A percentile compares a stretch with the other conserved stretches of the same genome.
Evolutionary conservation across 2,888 invertebrate species (phyloP).

Genomic region (Chymomyza caudatula): DNA sequence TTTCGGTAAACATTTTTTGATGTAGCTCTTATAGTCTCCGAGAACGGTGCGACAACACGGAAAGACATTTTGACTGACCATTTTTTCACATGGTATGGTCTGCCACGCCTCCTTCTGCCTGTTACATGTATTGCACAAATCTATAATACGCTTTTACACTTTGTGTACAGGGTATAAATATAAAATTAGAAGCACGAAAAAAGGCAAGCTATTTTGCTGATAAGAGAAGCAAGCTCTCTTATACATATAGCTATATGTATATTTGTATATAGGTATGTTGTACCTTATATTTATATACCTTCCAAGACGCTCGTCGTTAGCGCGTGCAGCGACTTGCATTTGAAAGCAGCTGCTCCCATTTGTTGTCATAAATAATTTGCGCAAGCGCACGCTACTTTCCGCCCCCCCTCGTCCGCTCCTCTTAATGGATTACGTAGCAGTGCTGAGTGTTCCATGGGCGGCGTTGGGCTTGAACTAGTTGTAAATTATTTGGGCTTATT

Average conservation of each 20-base stretch:
- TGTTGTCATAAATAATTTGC: conserved; percentile 44
- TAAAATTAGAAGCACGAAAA: conserved; percentile 42
- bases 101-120: no score
- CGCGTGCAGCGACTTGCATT: conserved; percentile 21
- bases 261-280: not conserved
- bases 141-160: no score
- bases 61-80: no score
- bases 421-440: not conserved
- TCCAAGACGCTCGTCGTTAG: conserved; percentile 19
- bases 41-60: no score
- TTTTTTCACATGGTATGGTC: no score
- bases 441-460: not conserved
- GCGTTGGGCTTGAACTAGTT: not conserved
- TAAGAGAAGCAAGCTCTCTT: conserved; percentile 30
- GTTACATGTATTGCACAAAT: no score
- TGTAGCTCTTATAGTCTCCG: no score
- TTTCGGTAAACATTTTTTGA: no score
- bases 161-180: no score
- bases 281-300: not conserved
- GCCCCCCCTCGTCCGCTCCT: conserved; percentile 20
- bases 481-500: conserved; percentile 16
- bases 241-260: not conserved
- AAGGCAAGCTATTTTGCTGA: conserved; percentile 36
- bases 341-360: not conserved
- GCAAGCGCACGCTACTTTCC: conserved; percentile 28